Base-by-base conservation (phyloP, 2,888 invertebrate genomes). In the Adelphocoris suturalis region DNA sequence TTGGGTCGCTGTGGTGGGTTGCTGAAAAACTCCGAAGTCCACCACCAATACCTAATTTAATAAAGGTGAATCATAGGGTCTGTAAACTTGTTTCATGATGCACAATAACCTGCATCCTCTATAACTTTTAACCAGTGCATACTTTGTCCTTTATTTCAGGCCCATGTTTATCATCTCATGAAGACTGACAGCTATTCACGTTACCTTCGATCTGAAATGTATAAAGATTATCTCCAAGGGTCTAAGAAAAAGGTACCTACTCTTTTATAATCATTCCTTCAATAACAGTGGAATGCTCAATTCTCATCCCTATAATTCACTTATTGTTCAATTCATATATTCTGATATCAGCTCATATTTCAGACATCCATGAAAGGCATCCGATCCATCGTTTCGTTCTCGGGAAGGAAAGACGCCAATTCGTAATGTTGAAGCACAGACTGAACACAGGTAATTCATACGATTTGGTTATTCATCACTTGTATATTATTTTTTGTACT, bases 91-190 rank as follows among this genome's bases (percentile, higher is more conserved):
- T 37, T 4, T 4, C 37, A 7, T 37, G 7, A 7, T 37, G 37
- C 37, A 4, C 7, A 4, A 28, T n/a, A 76, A 1, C 9, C 76
- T 28, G 76, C 76, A 5, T 52, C 11, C 52, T 52, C 12, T 3
- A 11, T 52, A 11, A 52, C 2, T 52, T 52, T 16, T 14, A 16
- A 14, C 11, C 16, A 5, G 14, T 13, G 11, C 13, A 3, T 2
- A 52, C 2, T 52, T 1, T 16, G 11, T 52, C 52, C 16, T 52
- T 16, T 92, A 89, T 93, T 94, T 14, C 94, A 98, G 98, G 97
- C 98, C 11, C 99, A 99, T 94, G 99, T 99, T 61, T 99, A 99
- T 94, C 98, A 99, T 93, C 95, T 99, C 92, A 99, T 99, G 99
- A 99, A 99, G 93, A 98, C 98, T 92, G 99, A 99, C 94, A 99